Base-by-base conservation (phyloP, 2,888 invertebrate genomes). In the Boloria selene region DNA sequence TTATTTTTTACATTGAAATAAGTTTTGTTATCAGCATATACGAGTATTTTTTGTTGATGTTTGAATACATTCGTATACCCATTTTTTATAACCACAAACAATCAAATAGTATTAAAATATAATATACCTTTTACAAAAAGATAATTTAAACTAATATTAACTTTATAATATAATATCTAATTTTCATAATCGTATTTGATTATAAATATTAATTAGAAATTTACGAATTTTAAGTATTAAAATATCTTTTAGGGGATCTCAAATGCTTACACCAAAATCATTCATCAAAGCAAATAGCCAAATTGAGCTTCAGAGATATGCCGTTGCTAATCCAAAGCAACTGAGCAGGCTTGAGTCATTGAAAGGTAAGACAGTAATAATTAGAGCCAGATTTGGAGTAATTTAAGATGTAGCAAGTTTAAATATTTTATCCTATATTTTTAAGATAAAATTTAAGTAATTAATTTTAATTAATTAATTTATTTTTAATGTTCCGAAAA, bases 211-310 rank as follows among this genome's bases (percentile, higher is more conserved):
- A 51, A 13, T n/a, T 18, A 18, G 14, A 51, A 14, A n/a, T 13
- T 2, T 42, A 17, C 4, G 5, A 55, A 47, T 52, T 31, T 18
- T 53, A 49, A 42, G 18, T 47, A 52, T 45, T 47, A 45, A 52
- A n/a, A 49, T 31, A 42, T 38, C 14, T 84, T 82, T 51, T 77
- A 90, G 90, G 53, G 95, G 95, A 79, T 90, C 94, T 75, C 94
- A 95, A 76, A 94, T 95, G 90, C 94, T 95, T 68, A 96, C 96
- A 62, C 97, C 97, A 5, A 97, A 97, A 84, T 96, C 97, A 17
- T 97, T 97, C 83, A 97, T 98, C 83, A 97, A 97, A 88, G 97
- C 96, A 64, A 97, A 97, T 86, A 97, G 97, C 78, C 95, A 97
- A 84, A 95, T 95, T 61, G 97, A 96, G 79, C 93, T 95, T 65